A percentile compares a stretch with the other conserved stretches of the same genome.
Conservation (phyloP, 2,797 vertebrate genomes). For the Hybognathus amarus region DNA sequence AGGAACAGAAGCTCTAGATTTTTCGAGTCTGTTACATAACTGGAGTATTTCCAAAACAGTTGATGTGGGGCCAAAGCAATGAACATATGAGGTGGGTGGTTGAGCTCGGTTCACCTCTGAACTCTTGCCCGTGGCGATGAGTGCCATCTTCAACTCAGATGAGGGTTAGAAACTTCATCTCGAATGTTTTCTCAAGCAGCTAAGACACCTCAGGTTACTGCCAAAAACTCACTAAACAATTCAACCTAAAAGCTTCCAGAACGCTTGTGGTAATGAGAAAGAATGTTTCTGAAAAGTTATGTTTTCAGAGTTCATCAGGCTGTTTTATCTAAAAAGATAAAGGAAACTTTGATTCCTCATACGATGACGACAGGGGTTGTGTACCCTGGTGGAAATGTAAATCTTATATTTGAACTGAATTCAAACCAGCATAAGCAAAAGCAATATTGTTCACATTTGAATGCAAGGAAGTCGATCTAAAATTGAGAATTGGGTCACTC, state of each 20-base stretch:
- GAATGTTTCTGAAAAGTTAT: not conserved
- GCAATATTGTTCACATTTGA: not conserved
- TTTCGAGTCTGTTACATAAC: constrained; percentile 9
- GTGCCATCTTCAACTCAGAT: constrained; percentile 8
- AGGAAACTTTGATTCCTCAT: not conserved
- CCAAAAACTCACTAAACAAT: constrained; percentile 40
- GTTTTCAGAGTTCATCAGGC: not conserved
- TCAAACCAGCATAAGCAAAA: not conserved
- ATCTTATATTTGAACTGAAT: not conserved
- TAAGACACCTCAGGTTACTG: constrained; percentile 37
- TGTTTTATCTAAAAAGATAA: not conserved
- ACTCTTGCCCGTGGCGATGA: constrained; percentile 20
- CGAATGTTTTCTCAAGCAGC: not conserved
- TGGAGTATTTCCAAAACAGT: constrained; percentile 41
- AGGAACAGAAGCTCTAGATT: constrained; percentile 36
- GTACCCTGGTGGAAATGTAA: not conserved
- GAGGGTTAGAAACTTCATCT: constrained; percentile 26
- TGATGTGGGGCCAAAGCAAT: constrained; percentile 24
- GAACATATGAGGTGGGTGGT: constrained; percentile 48
- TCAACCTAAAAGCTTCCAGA: constrained; percentile 30
- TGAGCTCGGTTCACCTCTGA: constrained; percentile 36
- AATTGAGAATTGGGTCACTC: not conserved
- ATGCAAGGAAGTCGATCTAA: not conserved
- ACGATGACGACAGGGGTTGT: not conserved
- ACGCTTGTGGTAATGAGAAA: constrained; percentile 16